Base-by-base conservation (phyloP, 1,140 invertebrate species). In the Cecropterus lyciades region DNA sequence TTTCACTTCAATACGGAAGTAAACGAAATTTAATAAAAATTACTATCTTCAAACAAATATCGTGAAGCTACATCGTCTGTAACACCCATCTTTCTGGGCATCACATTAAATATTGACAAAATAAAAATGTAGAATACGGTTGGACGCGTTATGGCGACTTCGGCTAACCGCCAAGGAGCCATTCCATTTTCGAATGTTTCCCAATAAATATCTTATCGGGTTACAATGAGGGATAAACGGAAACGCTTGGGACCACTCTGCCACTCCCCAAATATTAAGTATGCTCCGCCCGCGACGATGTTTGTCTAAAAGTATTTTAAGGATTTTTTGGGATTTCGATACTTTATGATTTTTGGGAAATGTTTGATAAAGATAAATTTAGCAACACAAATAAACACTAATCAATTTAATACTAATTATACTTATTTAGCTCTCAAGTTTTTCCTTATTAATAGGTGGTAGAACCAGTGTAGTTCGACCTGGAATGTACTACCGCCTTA, bases 61-160 rank as follows among this genome's bases (percentile, higher is more conserved):
- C 24, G 11, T 15, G 0, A 8, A 45, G 30, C 40, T 9, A 20
- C 27, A 37, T 11, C 0, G 49, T 64, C 60, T 60, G 48, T 14
- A 55, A 24, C 40, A 17, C 42, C 13, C 70, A 72, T 64, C 63
- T 73, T 71, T 72, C 70, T 70, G 74, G 76, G 73, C 77, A 82
- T 85, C 87, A 79, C 85, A 88, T 91, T 91, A 91, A 91, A 89
- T 89, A 91, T 91, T 89, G 82, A 91, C 87, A 87, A 91, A 88
- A 91, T 91, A n/a, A 89, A 89, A 88, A 88, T 91, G 85, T 84
- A 86, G 78, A 88, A 89, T 83, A 74, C 67, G n/a, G n/a, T n/a
- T n/a, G 69, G 79, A 85, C 86, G 69, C 74, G 80, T 84, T 80
- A 83, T 74, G 77, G 79, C 83, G 80, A 82, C 76, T 78, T 72